Conservation (phyloP, 2,888 invertebrate genomes). For the Drosophila imparisetae region DNA sequence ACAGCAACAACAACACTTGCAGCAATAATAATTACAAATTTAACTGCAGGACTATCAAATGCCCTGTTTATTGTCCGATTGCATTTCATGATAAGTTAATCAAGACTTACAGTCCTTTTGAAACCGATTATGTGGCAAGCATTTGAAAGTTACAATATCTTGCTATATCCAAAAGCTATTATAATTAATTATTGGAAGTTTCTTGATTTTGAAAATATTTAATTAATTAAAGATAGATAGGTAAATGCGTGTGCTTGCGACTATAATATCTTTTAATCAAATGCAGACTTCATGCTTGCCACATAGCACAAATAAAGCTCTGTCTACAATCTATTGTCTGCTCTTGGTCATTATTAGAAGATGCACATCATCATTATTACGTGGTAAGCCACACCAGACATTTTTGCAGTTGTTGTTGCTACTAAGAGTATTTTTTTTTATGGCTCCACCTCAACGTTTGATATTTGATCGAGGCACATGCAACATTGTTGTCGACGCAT, state of each 20-base stretch:
- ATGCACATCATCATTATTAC: constrained; percentile 16
- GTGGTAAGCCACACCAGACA: background rate
- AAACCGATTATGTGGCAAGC: background rate
- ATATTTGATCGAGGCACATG: constrained; percentile 36
- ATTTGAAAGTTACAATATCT: background rate
- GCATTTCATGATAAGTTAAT: background rate
- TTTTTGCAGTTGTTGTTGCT: background rate
- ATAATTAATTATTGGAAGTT: background rate
- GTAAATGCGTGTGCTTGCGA: background rate
- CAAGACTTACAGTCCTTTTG: too few relatives aligned
- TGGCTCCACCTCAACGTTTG: constrained; percentile 43
- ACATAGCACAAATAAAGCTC: background rate
- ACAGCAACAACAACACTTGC: constrained; percentile 31
- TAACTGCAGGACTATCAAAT: constrained; percentile 1
- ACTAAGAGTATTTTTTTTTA: constrained; percentile 25
- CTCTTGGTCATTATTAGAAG: constrained; percentile 5
- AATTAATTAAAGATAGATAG: background rate
- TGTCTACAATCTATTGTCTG: background rate
- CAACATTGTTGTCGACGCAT: constrained; percentile 52
- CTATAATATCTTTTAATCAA: background rate
- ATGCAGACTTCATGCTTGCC: background rate
- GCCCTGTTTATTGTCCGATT: background rate
- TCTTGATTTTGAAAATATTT: background rate
- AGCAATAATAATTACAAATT: constrained; percentile 14
- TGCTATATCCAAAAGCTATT: too few relatives aligned